Evolutionary conservation across 2,888 invertebrate genomes (phyloP), one percentile per base, ranked within the genome.

Genomic region (Scaptomyza cyrtandrae): DNA sequence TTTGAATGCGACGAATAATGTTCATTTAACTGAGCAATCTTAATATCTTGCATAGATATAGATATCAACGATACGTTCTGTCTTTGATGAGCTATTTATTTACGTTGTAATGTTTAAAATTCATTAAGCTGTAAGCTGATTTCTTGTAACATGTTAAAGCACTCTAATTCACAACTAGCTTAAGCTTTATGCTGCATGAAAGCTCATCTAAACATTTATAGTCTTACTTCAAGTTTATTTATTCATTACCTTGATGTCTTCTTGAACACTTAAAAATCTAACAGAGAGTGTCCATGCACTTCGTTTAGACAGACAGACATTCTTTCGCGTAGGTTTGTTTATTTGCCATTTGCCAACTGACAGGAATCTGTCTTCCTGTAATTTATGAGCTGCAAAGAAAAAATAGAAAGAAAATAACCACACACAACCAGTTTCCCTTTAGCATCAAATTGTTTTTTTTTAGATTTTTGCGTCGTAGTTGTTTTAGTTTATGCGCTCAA

Each of bases 401-500:
- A 58, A 7, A 24, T 6, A 52, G n/a, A 50, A n/a, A n/a, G 19
- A 6, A 39, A 16, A 10, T 14, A 46, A 9, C 11, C 16, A 13
- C 7, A 5, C 24, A 27, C 35, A 54, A 46, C 62, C 54, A 57
- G 72, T 70, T 85, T 77, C 55, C 78, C 77, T 77, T 63, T 63
- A 66, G 48, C 50, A 45, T 59, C 44, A 45, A 55, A 53, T 46
- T 55, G n/a, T 33, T 39, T 45, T 16, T 39, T 16, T 16, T 63
- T 55, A 35, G 65, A 56, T 55, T 63, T 54, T 69, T 69, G 43
- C 24, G 35, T 56, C 63, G 50, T 71, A 71, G 75, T 78, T 80
- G 80, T 69, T 86, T 84, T 80, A 83, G 81, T 86, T 81, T 84
- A 80, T 80, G 80, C 80, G 86, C 85, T 84, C 85, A 85, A 85